These are phyloP conservation scores for Tricholauxania praeusta DNA, from an alignment of 2,888 invertebrate species.

Conservation along the genomic window DNA sequence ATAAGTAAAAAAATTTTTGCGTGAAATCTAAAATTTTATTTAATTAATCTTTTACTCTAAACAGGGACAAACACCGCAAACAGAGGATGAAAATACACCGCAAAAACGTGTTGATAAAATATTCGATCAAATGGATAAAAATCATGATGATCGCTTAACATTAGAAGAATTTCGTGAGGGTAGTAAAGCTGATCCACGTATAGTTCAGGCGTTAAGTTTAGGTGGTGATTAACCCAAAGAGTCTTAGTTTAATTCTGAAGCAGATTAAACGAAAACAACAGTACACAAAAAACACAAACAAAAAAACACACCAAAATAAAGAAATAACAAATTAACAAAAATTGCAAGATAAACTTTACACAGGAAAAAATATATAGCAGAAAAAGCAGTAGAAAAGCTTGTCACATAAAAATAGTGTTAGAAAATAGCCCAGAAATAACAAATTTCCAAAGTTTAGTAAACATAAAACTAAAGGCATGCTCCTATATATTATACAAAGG, in stretches of 20 bases:
- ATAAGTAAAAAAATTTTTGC: no score
- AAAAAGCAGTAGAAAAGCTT: slow-evolving; percentile 41
- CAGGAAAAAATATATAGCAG: slow-evolving; percentile 7
- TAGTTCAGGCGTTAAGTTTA: slow-evolving; percentile 91
- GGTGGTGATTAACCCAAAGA: slow-evolving; percentile 75
- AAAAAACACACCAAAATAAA: slow-evolving; percentile 35
- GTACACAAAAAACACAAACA: slow-evolving; percentile 42
- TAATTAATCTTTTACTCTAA: slow-evolving; percentile 40
- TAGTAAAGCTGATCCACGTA: slow-evolving; percentile 96
- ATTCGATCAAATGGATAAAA: slow-evolving; percentile 98
- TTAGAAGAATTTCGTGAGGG: slow-evolving; percentile 97
- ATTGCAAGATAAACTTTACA: slow-evolving; percentile 18
- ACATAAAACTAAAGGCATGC: slow-evolving; percentile 25
- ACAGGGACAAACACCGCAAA: slow-evolving; percentile 87
- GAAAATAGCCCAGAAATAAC: slow-evolving; percentile 44
- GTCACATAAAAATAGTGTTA: slow-evolving; percentile 8
- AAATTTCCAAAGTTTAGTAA: slow-evolving; percentile 50
- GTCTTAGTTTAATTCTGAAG: slow-evolving; percentile 53
- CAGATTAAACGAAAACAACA: slow-evolving; percentile 46
- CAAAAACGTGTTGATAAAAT: slow-evolving; percentile 97
- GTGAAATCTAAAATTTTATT: no score
- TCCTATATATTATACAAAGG: slow-evolving; percentile 34
- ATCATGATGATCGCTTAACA: slow-evolving; percentile 95
- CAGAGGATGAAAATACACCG: slow-evolving; percentile 89
- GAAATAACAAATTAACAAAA: slow-evolving; percentile 18